phyloP scores from a whole-genome alignment of 2,113 vertebrate species.

The Cryptomyrus ogoouensis region DNA sequence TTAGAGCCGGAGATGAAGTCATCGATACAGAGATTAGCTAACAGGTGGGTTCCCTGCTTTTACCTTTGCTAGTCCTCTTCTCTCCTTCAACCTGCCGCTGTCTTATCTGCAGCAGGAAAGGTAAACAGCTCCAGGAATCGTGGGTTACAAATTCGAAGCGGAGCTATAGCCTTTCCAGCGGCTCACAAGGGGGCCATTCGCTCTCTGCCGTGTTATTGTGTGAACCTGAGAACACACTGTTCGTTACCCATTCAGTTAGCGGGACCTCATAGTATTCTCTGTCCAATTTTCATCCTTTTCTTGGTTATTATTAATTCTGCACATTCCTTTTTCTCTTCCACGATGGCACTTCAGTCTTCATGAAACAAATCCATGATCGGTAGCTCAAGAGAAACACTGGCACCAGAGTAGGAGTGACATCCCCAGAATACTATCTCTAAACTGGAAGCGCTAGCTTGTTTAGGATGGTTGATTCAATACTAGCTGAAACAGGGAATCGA shows the following conservation, averaged over 20 bases:
- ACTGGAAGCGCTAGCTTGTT: neutral
- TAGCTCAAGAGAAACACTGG: neutral
- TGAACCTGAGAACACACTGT: neutral
- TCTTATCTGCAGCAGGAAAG: slow-evolving; percentile 33
- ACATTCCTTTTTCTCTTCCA: neutral
- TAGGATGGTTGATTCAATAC: neutral
- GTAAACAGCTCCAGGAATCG: slow-evolving; percentile 25
- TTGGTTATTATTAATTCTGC: neutral
- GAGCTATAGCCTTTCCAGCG: neutral
- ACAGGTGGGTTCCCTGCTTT: neutral
- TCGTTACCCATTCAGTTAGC: neutral
- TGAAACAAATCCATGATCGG: neutral
- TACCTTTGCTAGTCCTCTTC: neutral
- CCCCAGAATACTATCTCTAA: neutral
- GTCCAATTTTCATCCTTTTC: neutral
- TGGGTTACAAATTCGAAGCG: neutral
- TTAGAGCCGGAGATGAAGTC: neutral
- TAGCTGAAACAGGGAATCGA: neutral
- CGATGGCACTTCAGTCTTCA: neutral
- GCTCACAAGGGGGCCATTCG: neutral
- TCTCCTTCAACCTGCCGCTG: slow-evolving; percentile 19
- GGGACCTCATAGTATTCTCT: neutral
- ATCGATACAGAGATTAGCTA: neutral
- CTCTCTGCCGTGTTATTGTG: neutral
- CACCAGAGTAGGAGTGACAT: neutral